phyloP scores from a whole-genome alignment of 2,888 invertebrate genomes.

The Petrophora chlorosata region DNA sequence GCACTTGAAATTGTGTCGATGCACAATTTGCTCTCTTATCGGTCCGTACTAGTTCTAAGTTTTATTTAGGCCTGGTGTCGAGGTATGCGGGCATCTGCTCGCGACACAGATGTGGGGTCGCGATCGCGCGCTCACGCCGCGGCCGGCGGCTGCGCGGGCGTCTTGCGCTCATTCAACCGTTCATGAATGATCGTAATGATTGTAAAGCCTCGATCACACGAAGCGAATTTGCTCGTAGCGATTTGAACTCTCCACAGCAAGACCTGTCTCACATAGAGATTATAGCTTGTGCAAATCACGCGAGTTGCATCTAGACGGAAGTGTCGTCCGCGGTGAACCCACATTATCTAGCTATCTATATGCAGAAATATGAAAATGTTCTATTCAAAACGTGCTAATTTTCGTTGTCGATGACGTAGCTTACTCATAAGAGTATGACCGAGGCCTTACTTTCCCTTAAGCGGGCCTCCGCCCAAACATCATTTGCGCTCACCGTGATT shows the following conservation, averaged over 20 bases:
- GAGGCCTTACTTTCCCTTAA: conserved; percentile 80
- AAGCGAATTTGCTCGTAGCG: too few species aligned
- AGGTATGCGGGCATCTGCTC: conserved; percentile 46
- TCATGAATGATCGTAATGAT: conserved; percentile 78
- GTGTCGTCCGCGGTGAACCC: too few species aligned
- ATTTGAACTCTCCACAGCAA: too few species aligned
- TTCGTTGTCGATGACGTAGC: too few species aligned
- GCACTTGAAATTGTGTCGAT: conserved; percentile 21
- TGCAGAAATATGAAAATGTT: too few species aligned
- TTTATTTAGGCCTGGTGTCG: conserved; percentile 29
- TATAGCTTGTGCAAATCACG: too few species aligned
- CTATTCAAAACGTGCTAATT: too few species aligned
- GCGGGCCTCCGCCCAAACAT: conserved; percentile 66
- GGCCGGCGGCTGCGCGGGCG: conserved; percentile 49
- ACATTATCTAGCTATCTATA: too few species aligned
- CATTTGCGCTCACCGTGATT: conserved; percentile 52
- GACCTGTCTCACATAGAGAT: too few species aligned
- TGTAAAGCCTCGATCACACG: too few species aligned
- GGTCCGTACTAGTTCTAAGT: conserved; percentile 24
- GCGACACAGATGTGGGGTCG: conserved; percentile 56
- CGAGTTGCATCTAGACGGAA: too few species aligned
- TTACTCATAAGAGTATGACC: too few species aligned
- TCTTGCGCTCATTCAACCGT: conserved; percentile 78
- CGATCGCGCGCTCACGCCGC: conserved; percentile 54
- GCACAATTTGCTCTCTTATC: conserved; percentile 25